Conservation (phyloP, 2,888 invertebrate genomes). For the Lacanobia wlatinum region DNA sequence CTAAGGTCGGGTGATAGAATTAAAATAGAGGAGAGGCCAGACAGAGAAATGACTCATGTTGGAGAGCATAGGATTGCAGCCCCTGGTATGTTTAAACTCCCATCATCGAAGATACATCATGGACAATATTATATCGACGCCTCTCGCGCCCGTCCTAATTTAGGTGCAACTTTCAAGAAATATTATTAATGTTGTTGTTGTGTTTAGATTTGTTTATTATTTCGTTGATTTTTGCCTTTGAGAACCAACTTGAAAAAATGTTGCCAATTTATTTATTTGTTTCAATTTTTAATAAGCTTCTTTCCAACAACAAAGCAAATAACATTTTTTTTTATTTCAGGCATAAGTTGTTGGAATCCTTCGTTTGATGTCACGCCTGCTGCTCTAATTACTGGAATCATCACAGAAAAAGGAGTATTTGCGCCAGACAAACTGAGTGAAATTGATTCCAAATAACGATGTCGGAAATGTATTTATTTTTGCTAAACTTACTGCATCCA, state of each 20-base stretch:
- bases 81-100: conserved; percentile 90
- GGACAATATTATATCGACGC: conserved; percentile 36
- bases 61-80: conserved; percentile 97
- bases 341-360: conserved; percentile 99
- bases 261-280: neutral
- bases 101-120: conserved; percentile 43
- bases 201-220: neutral
- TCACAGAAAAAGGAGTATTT: conserved; percentile 98
- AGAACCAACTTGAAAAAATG: neutral
- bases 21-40: conserved; percentile 98
- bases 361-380: conserved; percentile 99
- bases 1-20: conserved; percentile 96
- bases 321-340: conserved; percentile 84
- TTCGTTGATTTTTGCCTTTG: neutral
- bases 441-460: conserved; percentile 69
- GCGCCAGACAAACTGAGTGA: conserved; percentile 89
- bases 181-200: conserved; percentile 39
- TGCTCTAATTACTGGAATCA: conserved; percentile 96
- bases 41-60: conserved; percentile 97
- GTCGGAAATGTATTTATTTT: conserved; percentile 44
- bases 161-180: conserved; percentile 42
- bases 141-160: conserved; percentile 24
- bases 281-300: too few species aligned
- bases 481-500: conserved; percentile 47
- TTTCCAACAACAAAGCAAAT: too few species aligned